Conservation (phyloP, 2,888 invertebrate genomes). For the Lomographa bimaculata region DNA sequence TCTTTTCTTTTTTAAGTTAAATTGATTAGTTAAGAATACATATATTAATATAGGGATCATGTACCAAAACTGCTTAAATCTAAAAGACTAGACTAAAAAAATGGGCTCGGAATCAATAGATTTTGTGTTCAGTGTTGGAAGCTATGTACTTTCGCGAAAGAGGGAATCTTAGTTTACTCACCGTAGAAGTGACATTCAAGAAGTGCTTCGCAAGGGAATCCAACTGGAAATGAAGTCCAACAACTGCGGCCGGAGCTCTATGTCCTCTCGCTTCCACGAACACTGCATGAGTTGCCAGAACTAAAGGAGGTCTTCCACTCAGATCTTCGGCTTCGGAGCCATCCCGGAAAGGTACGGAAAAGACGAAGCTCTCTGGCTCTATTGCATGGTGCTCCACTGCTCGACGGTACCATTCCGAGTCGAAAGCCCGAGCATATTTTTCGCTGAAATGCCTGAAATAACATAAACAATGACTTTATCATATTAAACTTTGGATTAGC, state of each 20-base stretch:
- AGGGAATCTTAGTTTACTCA: too few species aligned
- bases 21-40: too few species aligned
- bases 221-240: conserved; percentile 95
- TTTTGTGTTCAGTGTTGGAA: too few species aligned
- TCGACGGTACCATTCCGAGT: conserved; percentile 95
- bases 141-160: too few species aligned
- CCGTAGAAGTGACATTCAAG: conserved; percentile 94
- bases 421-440: conserved; percentile 90
- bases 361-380: conserved; percentile 95
- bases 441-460: conserved; percentile 90
- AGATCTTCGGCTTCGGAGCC: conserved; percentile 83
- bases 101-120: too few species aligned
- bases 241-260: conserved; percentile 94
- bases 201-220: conserved; percentile 92
- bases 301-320: conserved; percentile 83
- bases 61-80: too few species aligned
- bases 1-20: too few species aligned
- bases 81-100: too few species aligned
- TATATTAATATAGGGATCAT: too few species aligned
- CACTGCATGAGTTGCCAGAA: conserved; percentile 95
- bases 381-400: conserved; percentile 95
- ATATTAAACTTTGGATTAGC: too few species aligned
- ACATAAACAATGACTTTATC: too few species aligned
- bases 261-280: conserved; percentile 93
- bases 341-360: conserved; percentile 92